Base-by-base conservation (phyloP, 1,140 invertebrate genomes). In the Thaumatotibia leucotreta region DNA sequence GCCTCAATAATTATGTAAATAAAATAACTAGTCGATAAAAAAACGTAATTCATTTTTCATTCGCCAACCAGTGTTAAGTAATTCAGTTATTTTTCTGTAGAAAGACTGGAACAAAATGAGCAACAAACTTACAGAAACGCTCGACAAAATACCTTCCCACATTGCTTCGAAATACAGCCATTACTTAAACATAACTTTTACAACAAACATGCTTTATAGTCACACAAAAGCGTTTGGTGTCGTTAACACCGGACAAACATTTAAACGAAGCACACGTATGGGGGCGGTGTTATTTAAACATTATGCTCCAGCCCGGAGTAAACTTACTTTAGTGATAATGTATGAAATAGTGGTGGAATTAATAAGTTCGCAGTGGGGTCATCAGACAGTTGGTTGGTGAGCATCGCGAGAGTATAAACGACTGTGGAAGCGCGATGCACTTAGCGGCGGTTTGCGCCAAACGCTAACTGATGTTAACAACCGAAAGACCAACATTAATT, bases 401-500 rank as follows among this genome's bases (percentile, higher is more conserved):
- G 22, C 52, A n/a, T 14, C 23, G 23, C 5, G 24, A 14, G 11
- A 29, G 52, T 27, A 58, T 58, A 9, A 45, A 20, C 39, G 39
- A 20, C 17, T 17, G 39, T 45, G 39, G 39, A 45, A 45, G 39
- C 39, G 14, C 14, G 39, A 45, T 45, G 52, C 52, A 58, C 52
- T 58, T 58, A 58, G 52, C 52, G 11, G 52, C 24, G 52, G 52
- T 58, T 11, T 45, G 52, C 52, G n/a, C 52, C 52, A 58, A 58
- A 58, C 52, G 52, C 24, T 58, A 58, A 31, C 52, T 58, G 52
- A 58, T 27, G 52, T 58, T 29, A 58, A 58, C 50, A 54, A 54
- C 50, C 22, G 4, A 54, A 24, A 52, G 23, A 22, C 50, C 23
- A 24, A 52, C 52, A 58, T 58, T 29, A 58, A 58, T 58, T 29